Percentiles rank a stretch among this genome's conserved stretches.
Evolutionary conservation across 2,888 invertebrate genomes (phyloP).

Genomic region (Atrina japonica): DNA sequence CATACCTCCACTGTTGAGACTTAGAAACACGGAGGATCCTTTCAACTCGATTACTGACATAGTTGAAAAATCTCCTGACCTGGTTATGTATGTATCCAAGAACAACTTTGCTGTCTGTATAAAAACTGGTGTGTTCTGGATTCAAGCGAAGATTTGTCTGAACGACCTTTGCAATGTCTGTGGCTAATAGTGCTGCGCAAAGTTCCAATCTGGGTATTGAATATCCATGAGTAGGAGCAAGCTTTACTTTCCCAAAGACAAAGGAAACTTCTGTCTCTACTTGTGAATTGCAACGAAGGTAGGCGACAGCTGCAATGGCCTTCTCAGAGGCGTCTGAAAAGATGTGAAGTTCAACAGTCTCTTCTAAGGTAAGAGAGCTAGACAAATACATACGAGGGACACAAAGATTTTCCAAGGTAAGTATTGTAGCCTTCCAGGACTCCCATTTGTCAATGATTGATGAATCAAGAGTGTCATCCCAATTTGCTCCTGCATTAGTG

Average conservation of each 20-base stretch:
- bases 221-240: constrained; percentile 40
- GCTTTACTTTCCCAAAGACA: constrained; percentile 37
- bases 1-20: constrained; percentile 50
- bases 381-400: constrained; percentile 13
- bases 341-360: constrained; percentile 16
- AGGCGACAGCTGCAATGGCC: constrained; percentile 32
- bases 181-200: constrained; percentile 51
- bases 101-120: constrained; percentile 47
- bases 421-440: constrained; percentile 7
- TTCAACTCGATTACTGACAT: constrained; percentile 46
- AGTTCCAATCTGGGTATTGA: constrained; percentile 57
- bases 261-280: background rate
- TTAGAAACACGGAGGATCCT: constrained; percentile 23
- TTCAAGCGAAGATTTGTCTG: constrained; percentile 24
- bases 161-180: constrained; percentile 41
- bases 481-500: background rate
- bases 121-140: constrained; percentile 23
- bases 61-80: constrained; percentile 43
- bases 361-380: background rate
- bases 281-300: too few species aligned
- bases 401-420: background rate
- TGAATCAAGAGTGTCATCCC: constrained; percentile 19
- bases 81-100: constrained; percentile 47
- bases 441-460: background rate
- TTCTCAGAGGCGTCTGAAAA: constrained; percentile 40